These are phyloP conservation scores for Lasiommata megera DNA, from an alignment of 2,888 invertebrate genomes.

Conservation along the genomic window DNA sequence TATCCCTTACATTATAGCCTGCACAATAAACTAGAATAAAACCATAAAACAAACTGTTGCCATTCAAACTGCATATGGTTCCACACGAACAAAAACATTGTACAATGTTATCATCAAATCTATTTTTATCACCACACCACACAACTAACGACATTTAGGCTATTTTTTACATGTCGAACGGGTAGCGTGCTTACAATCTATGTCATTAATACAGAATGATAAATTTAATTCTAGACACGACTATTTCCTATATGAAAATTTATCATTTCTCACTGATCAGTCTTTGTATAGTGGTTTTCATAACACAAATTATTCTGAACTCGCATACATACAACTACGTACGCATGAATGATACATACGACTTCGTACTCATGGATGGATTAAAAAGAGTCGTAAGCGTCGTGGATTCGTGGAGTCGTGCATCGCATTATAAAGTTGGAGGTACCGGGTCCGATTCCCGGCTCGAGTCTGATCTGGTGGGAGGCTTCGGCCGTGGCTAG, in stretches of 20 bases:
- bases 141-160: neutral
- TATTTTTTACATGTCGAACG: neutral
- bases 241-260: neutral
- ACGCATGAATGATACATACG: too few relatives aligned
- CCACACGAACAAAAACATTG: neutral
- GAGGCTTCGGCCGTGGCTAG: too few relatives aligned
- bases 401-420: too few relatives aligned
- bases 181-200: neutral
- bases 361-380: too few relatives aligned
- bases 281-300: too few relatives aligned
- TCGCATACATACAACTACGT: too few relatives aligned
- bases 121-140: neutral
- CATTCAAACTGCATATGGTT: neutral
- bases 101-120: constrained; percentile 6
- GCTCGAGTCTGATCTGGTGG: too few relatives aligned
- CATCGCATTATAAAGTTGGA: too few relatives aligned
- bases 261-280: too few relatives aligned
- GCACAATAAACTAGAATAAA: neutral
- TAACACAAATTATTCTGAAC: too few relatives aligned
- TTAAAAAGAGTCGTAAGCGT: too few relatives aligned
- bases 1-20: neutral
- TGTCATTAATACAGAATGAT: neutral
- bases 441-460: too few relatives aligned
- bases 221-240: neutral
- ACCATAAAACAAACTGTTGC: neutral